Evolutionary conservation across 2,113 vertebrate species (phyloP).

Genomic region (Cynopterus brachyotis): DNA sequence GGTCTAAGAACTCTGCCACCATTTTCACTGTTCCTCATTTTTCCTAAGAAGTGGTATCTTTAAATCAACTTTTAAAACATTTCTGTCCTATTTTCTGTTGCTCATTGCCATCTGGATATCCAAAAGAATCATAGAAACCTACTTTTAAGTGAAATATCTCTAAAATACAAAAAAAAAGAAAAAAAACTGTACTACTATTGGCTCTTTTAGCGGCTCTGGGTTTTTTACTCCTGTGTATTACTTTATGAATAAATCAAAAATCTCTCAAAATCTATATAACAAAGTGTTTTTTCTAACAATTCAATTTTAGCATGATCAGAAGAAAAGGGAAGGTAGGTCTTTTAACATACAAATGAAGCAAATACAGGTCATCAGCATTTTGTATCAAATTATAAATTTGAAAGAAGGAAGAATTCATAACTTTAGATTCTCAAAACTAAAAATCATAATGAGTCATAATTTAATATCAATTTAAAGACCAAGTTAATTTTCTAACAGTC

Average conservation of each 20-base stretch:
- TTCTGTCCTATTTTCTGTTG: not conserved
- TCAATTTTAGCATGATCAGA: slow-evolving; percentile 17
- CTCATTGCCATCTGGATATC: not conserved
- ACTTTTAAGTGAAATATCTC: slow-evolving; percentile 33
- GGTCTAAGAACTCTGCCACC: not conserved
- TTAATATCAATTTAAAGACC: slow-evolving; percentile 37
- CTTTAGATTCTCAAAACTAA: slow-evolving; percentile 37
- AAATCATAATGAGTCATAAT: not conserved
- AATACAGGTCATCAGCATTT: slow-evolving; percentile 5
- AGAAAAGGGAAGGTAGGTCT: not conserved
- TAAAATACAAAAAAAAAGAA: slow-evolving; percentile 50
- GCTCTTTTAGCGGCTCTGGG: not conserved
- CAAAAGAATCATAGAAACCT: slow-evolving; percentile 50
- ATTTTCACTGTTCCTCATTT: slow-evolving; percentile 3
- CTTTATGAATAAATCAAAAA: slow-evolving; percentile 44
- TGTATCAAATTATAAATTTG: not conserved
- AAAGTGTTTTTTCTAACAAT: not conserved
- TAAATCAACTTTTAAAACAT: slow-evolving; percentile 10
- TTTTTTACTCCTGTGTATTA: not conserved
- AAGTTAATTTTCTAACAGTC: slow-evolving; percentile 2
- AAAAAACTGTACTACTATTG: not conserved
- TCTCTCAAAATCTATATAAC: not conserved
- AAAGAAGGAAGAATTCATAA: not conserved
- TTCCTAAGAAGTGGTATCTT: not conserved
- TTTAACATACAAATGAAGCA: not conserved